Percentiles rank a stretch among this genome's conserved stretches.
Evolutionary conservation across 2,888 invertebrate species (phyloP).

Genomic region (Ellobium chinense): DNA sequence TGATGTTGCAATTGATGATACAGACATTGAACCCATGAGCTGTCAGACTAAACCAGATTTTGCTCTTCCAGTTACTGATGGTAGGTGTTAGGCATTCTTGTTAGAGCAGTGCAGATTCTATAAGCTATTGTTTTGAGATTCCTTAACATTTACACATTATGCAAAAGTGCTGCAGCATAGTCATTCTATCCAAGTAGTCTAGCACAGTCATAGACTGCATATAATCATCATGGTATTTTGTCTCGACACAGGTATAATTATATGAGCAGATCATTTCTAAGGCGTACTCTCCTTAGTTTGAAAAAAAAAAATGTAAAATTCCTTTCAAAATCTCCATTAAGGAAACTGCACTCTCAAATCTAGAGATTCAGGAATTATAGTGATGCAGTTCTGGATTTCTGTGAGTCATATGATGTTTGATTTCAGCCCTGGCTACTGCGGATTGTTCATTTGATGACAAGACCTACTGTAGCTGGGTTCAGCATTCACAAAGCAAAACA

Average conservation of each 20-base stretch:
- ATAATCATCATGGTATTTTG: not conserved
- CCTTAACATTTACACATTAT: not conserved
- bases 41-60: constrained; percentile 60
- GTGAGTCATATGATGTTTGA: too few species aligned
- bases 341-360: too few species aligned
- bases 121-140: too few species aligned
- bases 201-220: not conserved
- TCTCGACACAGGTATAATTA: not conserved
- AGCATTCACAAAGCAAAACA: constrained; percentile 62
- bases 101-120: not conserved
- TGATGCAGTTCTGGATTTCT: too few species aligned
- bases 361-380: too few species aligned
- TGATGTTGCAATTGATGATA: constrained; percentile 75
- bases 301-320: too few species aligned
- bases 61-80: constrained; percentile 50
- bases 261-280: too few species aligned
- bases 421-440: constrained; percentile 18
- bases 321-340: too few species aligned
- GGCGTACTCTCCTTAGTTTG: too few species aligned
- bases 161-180: not conserved
- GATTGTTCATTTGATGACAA: constrained; percentile 70
- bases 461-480: constrained; percentile 63
- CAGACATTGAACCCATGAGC: constrained; percentile 61
- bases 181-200: too few species aligned
- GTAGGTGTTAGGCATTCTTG: constrained; percentile 45